Conservation (phyloP, 2,888 invertebrate genomes). For the Trichopria drosophilae region DNA sequence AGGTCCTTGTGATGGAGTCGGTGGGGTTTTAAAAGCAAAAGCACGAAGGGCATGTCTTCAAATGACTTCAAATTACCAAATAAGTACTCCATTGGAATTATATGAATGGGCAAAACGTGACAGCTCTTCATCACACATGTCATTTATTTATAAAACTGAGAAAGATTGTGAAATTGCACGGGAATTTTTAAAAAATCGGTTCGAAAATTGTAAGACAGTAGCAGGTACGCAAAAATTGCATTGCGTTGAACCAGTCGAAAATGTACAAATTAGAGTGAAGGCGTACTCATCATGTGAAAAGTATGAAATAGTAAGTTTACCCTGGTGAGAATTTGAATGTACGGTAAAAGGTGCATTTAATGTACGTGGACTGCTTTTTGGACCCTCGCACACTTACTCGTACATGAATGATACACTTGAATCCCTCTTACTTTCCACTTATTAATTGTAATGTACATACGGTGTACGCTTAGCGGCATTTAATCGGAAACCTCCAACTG, state of each 20-base stretch:
- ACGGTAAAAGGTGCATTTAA: too few relatives aligned
- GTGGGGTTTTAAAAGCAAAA: slow-evolving; percentile 16
- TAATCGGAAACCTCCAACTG: too few relatives aligned
- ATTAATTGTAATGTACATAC: too few relatives aligned
- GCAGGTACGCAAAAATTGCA: too few relatives aligned
- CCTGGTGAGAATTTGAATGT: too few relatives aligned
- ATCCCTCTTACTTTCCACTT: too few relatives aligned
- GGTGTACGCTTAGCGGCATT: too few relatives aligned
- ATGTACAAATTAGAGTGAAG: background rate
- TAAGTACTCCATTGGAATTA: slow-evolving; percentile 12
- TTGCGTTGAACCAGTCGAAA: slow-evolving; percentile 8
- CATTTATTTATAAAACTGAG: background rate
- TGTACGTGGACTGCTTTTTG: too few relatives aligned
- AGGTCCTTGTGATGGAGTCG: slow-evolving; percentile 27
- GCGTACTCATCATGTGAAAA: background rate
- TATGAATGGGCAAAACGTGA: slow-evolving; percentile 18
- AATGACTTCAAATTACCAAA: slow-evolving; percentile 11
- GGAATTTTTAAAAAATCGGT: background rate
- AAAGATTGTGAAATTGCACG: background rate
- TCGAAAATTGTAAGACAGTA: background rate
- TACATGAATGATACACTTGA: too few relatives aligned
- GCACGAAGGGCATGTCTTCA: slow-evolving; percentile 15
- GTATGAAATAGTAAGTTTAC: too few relatives aligned
- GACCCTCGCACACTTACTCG: too few relatives aligned
- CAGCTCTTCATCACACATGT: slow-evolving; percentile 8